Percentiles rank a stretch among this genome's conserved stretches.
These are phyloP conservation scores for Ictidomys tridecemlineatus DNA, from an alignment of 2,113 vertebrate genomes.

Conservation along the genomic window DNA sequence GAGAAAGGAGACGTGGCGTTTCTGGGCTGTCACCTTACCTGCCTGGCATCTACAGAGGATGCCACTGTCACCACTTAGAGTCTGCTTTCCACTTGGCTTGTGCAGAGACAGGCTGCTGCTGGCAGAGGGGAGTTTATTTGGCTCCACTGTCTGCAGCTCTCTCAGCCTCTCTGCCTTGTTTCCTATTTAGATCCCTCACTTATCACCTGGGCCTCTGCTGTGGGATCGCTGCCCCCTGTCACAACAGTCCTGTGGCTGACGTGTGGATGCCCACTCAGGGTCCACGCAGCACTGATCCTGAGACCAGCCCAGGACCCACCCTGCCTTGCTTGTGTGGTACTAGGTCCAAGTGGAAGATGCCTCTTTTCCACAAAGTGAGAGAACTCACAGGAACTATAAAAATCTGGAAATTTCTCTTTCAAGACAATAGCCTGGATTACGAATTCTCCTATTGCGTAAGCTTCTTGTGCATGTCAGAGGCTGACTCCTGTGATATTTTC, in stretches of 20 bases:
- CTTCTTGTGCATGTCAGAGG: background rate
- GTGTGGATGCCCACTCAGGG: too few species aligned
- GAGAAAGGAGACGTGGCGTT: background rate
- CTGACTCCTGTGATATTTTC: background rate
- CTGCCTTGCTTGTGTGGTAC: too few species aligned
- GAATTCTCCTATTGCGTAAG: background rate
- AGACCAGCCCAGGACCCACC: background rate
- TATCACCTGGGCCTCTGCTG: background rate
- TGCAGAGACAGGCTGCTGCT: background rate
- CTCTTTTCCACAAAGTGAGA: background rate
- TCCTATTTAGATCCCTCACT: background rate
- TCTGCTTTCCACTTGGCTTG: background rate
- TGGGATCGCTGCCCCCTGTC: accelerated
- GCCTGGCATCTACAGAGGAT: background rate
- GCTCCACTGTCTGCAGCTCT: background rate
- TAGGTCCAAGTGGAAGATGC: background rate
- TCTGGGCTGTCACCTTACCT: accelerated
- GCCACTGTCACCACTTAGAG: background rate
- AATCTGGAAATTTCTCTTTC: background rate
- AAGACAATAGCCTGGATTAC: background rate
- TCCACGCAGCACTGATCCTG: accelerated
- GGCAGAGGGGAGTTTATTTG: background rate
- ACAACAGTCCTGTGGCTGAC: accelerated
- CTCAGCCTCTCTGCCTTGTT: background rate
- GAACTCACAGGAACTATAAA: background rate